Conservation (phyloP, 2,797 vertebrate genomes). For the Sebastes nivosus region DNA sequence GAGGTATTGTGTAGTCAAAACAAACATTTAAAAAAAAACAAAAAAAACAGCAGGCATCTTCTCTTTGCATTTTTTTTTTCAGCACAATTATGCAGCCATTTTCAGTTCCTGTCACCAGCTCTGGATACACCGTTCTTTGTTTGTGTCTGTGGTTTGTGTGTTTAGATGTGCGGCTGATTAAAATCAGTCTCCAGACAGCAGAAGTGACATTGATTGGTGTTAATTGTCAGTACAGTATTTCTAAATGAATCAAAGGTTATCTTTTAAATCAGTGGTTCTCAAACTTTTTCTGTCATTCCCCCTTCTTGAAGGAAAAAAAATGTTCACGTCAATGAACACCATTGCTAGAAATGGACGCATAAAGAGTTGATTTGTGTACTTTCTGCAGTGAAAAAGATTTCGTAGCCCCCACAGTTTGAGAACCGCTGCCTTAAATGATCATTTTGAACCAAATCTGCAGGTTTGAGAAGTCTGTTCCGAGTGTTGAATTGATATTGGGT, state of each 20-base stretch:
- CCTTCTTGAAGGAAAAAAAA: too few relatives aligned
- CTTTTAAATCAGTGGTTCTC: neutral
- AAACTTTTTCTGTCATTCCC: too few relatives aligned
- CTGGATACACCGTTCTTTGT: neutral
- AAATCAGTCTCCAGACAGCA: slow-evolving; percentile 10
- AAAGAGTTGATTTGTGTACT: too few relatives aligned
- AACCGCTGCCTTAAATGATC: neutral
- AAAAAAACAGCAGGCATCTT: slow-evolving; percentile 12
- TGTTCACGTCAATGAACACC: too few relatives aligned
- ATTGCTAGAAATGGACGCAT: too few relatives aligned
- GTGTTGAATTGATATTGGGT: neutral
- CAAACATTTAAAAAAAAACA: neutral
- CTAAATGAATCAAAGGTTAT: neutral
- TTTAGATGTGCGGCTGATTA: neutral
- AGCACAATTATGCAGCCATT: neutral
- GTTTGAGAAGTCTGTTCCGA: slow-evolving; percentile 1
- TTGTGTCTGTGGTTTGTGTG: neutral
- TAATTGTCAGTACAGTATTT: neutral
- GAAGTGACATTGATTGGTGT: neutral
- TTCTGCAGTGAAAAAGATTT: too few relatives aligned
- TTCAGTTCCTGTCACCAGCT: neutral
- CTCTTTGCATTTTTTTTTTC: slow-evolving; percentile 9
- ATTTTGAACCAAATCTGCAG: neutral
- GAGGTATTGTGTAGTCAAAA: slow-evolving; percentile 68
- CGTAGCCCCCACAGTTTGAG: too few relatives aligned